Evolutionary conservation across 2,888 invertebrate genomes (phyloP).

Genomic region (Frankliniella fusca): DNA sequence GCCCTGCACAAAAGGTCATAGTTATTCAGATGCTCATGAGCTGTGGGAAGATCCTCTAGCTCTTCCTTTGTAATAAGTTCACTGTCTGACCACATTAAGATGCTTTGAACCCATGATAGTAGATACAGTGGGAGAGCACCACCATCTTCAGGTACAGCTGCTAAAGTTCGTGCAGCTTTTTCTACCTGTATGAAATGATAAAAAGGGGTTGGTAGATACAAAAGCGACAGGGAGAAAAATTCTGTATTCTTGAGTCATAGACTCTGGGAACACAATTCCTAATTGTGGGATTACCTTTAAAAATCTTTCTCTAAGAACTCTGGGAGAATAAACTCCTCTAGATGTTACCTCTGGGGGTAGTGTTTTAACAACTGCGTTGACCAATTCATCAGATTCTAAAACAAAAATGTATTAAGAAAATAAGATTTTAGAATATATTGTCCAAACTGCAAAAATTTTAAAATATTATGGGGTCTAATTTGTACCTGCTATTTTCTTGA

Average conservation of each 20-base stretch:
- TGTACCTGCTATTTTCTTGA: slow-evolving; percentile 68
- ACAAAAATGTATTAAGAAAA: slow-evolving; percentile 38
- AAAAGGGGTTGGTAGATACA: too few relatives aligned
- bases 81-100: slow-evolving; percentile 65
- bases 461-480: background rate
- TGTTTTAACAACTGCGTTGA: slow-evolving; percentile 68
- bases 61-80: slow-evolving; percentile 69
- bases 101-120: slow-evolving; percentile 84
- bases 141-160: slow-evolving; percentile 82
- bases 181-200: slow-evolving; percentile 54
- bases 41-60: slow-evolving; percentile 61
- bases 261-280: slow-evolving; percentile 31
- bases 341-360: slow-evolving; percentile 72
- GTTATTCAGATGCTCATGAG: slow-evolving; percentile 74
- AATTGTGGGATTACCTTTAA: slow-evolving; percentile 49
- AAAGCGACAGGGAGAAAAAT: too few relatives aligned
- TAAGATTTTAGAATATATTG: slow-evolving; percentile 4
- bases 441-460: background rate
- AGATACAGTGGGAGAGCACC: slow-evolving; percentile 77
- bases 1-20: slow-evolving; percentile 87
- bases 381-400: slow-evolving; percentile 74
- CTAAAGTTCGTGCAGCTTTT: slow-evolving; percentile 73
- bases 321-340: slow-evolving; percentile 84
- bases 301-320: slow-evolving; percentile 79
- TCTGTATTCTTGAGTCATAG: slow-evolving; percentile 22